Conservation (phyloP, 2,113 vertebrate species). For the Orycteropus afer region DNA sequence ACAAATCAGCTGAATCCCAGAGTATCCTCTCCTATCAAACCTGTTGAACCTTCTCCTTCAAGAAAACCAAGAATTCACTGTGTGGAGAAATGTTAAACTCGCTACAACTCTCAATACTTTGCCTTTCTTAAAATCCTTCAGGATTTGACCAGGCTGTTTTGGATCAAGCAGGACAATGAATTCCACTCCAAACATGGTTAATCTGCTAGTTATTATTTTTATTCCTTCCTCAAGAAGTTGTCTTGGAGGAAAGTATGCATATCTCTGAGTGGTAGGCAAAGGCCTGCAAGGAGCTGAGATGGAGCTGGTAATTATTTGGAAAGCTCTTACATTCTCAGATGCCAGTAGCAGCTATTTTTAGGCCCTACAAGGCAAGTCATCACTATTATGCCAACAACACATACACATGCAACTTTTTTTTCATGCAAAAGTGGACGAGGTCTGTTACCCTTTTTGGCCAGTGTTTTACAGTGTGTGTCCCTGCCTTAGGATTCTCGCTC, state of each 20-base stretch:
- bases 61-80: neutral
- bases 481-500: neutral
- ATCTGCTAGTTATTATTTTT: neutral
- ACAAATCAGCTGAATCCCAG: neutral
- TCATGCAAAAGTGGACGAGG: neutral
- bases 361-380: neutral
- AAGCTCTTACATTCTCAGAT: neutral
- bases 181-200: constrained; percentile 39
- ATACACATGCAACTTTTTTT: neutral
- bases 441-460: neutral
- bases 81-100: neutral
- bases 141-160: neutral
- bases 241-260: neutral
- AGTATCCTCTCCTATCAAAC: neutral
- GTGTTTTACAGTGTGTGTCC: neutral
- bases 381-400: constrained; percentile 37
- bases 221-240: neutral
- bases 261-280: neutral
- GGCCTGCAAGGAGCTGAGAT: neutral
- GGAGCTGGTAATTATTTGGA: neutral
- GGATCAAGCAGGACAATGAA: neutral
- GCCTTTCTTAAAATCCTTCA: neutral
- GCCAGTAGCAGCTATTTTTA: constrained; percentile 49
- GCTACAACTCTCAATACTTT: neutral
- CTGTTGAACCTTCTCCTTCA: neutral